phyloP scores from a whole-genome alignment of 1,140 invertebrate genomes.

The Camponotus vicinus region DNA sequence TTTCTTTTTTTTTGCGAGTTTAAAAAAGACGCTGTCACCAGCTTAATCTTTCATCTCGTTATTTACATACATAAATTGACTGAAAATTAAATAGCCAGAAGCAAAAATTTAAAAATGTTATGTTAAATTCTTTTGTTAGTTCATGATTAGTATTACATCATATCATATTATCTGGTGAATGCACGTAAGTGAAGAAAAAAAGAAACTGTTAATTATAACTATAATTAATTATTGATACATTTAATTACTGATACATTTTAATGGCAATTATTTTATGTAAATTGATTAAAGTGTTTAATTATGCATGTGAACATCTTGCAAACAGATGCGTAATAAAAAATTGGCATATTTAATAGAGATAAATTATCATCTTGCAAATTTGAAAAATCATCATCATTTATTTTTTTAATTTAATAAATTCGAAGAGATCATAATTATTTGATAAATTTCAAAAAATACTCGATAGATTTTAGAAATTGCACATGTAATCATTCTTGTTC shows the following conservation, averaged over 20 bases:
- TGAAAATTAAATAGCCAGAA: not conserved
- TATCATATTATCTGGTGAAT: not conserved
- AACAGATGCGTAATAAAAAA: not conserved
- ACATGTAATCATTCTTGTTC: not conserved
- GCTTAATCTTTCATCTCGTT: not conserved
- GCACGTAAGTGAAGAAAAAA: not conserved
- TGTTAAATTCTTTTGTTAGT: not conserved
- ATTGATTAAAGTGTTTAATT: not conserved
- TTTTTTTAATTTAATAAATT: not conserved
- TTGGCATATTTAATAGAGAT: not conserved
- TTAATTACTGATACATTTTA: slow-evolving; percentile 7
- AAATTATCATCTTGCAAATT: not conserved
- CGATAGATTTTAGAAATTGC: not conserved
- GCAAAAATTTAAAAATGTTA: not conserved
- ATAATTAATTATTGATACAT: slow-evolving; percentile 5
- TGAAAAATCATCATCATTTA: not conserved
- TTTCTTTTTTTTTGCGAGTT: not conserved
- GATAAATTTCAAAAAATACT: not conserved
- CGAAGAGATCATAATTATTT: not conserved
- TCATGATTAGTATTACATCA: not conserved
- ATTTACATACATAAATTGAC: slow-evolving; percentile 14
- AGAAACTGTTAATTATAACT: not conserved
- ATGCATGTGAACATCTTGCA: not conserved
- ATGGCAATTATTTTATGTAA: not conserved
- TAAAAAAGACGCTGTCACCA: not conserved